A percentile compares a stretch with the other conserved stretches of the same genome.
These are phyloP conservation scores for Cyprinus carpio DNA, from an alignment of 2,113 vertebrate genomes.

Conservation along the genomic window DNA sequence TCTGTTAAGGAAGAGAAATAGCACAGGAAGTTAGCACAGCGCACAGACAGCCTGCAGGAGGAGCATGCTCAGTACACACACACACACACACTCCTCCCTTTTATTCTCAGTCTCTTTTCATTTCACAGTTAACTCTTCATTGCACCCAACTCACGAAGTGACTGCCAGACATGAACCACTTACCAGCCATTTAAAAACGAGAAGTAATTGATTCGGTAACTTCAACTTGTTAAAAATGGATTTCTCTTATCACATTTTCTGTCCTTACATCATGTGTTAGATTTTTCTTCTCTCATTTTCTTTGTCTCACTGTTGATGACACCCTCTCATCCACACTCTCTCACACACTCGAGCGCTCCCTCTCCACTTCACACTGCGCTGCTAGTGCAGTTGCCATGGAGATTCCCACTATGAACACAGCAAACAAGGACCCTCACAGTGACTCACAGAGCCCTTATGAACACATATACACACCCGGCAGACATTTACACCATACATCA, in stretches of 20 bases:
- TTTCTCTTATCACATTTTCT: neutral
- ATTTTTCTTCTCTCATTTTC: conserved; percentile 5
- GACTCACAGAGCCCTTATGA: conserved; percentile 64
- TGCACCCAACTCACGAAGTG: neutral
- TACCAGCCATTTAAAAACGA: conserved; percentile 8
- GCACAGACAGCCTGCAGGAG: conserved; percentile 40
- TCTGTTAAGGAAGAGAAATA: conserved; percentile 70
- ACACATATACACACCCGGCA: conserved; percentile 31
- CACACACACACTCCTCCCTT: conserved; percentile 34
- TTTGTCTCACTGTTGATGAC: conserved; percentile 49
- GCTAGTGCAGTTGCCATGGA: conserved; percentile 74
- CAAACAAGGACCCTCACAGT: conserved; percentile 72
- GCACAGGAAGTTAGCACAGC: conserved; percentile 75
- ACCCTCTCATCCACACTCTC: conserved; percentile 40
- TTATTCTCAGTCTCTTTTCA: conserved; percentile 55
- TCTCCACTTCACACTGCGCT: conserved; percentile 74
- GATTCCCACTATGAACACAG: conserved; percentile 69
- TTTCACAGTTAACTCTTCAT: conserved; percentile 63
- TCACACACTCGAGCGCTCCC: conserved; percentile 55
- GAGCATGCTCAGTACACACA: conserved; percentile 71
- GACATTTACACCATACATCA: conserved; percentile 35
- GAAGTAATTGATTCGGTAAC: neutral
- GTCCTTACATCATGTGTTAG: neutral
- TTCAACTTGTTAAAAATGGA: neutral
- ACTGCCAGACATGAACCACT: neutral